Percentiles rank a stretch among this genome's conserved stretches.
Evolutionary conservation across 2,113 vertebrate species (phyloP).

Genomic region (Epinephelus fuscoguttatus): DNA sequence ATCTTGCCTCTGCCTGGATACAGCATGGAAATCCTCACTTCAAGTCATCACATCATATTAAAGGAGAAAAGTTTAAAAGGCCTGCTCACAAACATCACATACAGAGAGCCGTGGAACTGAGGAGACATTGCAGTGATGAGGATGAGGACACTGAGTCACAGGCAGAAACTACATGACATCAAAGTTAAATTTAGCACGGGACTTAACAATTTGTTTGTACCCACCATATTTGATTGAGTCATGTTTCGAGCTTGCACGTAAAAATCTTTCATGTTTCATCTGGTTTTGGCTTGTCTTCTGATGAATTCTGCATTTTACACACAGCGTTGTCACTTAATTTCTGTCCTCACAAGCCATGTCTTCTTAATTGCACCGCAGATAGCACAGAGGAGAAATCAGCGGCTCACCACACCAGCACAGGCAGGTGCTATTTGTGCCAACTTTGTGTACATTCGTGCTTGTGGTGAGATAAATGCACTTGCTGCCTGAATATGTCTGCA

Average conservation of each 20-base stretch:
- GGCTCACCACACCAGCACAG: slow-evolving; percentile 14
- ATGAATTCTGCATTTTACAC: neutral
- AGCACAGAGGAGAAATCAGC: slow-evolving; percentile 26
- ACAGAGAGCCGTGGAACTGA: slow-evolving; percentile 1
- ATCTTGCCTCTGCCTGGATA: slow-evolving; percentile 44
- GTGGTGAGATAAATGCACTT: slow-evolving; percentile 34
- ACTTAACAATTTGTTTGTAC: slow-evolving; percentile 1
- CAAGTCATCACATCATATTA: slow-evolving; percentile 37
- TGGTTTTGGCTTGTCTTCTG: neutral
- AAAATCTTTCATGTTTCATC: slow-evolving; percentile 5
- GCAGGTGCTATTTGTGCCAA: neutral
- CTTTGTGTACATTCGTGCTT: slow-evolving; percentile 9
- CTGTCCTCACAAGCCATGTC: neutral
- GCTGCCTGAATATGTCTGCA: slow-evolving; percentile 25
- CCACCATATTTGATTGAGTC: neutral
- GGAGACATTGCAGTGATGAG: neutral
- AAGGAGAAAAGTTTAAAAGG: slow-evolving; percentile 1
- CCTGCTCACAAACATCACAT: neutral
- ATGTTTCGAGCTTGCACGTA: slow-evolving; percentile 5
- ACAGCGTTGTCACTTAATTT: slow-evolving; percentile 11
- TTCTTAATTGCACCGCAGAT: neutral
- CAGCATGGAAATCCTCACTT: slow-evolving; percentile 40
- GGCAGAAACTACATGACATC: neutral
- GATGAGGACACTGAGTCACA: slow-evolving; percentile 6
- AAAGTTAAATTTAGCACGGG: slow-evolving; percentile 26